Evolutionary conservation across 2,113 vertebrate species (phyloP).

Genomic region (Amblyornis subalaris): DNA sequence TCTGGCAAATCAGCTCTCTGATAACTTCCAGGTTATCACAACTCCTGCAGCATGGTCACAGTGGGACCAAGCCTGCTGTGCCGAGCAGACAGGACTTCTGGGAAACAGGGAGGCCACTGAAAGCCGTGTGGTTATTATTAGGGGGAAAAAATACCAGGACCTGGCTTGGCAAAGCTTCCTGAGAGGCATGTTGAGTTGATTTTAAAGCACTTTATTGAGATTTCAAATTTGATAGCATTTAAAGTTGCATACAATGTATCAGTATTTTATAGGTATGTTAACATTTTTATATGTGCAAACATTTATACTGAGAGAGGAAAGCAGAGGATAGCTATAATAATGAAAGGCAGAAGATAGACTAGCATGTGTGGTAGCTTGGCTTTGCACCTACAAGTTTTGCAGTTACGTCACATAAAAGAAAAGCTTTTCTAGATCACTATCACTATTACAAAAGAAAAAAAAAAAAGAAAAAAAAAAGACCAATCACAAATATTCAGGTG

Average conservation of each 20-base stretch:
- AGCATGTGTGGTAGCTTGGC: background rate
- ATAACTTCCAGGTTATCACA: background rate
- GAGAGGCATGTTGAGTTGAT: slow-evolving; percentile 4
- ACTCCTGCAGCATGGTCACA: accelerated
- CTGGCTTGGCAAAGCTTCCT: background rate
- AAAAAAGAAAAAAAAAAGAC: background rate
- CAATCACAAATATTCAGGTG: background rate
- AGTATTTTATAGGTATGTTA: background rate
- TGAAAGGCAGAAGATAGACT: background rate
- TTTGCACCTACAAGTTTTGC: background rate
- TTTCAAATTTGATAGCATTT: background rate
- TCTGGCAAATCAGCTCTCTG: background rate
- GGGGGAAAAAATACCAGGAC: background rate
- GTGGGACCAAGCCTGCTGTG: background rate
- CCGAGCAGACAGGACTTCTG: background rate
- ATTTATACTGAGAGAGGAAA: background rate
- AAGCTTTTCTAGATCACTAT: background rate
- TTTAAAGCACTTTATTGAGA: background rate
- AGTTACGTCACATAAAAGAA: background rate
- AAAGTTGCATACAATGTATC: background rate
- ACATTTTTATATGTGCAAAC: background rate
- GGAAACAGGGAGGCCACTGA: background rate
- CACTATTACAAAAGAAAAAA: background rate
- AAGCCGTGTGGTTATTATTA: background rate
- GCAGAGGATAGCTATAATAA: background rate